Base-by-base conservation (phyloP, 2,113 vertebrate species). In the Hiodon alosoides region DNA sequence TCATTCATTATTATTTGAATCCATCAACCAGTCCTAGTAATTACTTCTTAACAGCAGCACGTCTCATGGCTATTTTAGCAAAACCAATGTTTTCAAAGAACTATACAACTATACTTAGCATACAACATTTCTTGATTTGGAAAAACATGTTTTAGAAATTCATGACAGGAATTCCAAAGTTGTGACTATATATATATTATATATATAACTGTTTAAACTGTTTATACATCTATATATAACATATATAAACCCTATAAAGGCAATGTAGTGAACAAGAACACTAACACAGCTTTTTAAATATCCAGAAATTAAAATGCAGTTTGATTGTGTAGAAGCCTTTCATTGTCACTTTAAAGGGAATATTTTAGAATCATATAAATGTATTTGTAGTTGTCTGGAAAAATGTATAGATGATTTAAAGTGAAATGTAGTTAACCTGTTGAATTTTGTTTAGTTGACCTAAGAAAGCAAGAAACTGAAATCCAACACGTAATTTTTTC, bases 1-100 rank as follows among this genome's bases (percentile, higher is more conserved):
- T n/a, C n/a, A n/a, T n/a, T n/a, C n/a, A n/a, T n/a, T n/a, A n/a
- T n/a, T n/a, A 83, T 76, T 77, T 81, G 81, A 86, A 87, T 87
- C 86, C 87, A 89, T 89, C 88, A 89, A 76, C 82, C 88, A 85
- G 85, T 89, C 84, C 85, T 74, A 77, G 86, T 90, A 90, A 91
- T 91, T 89, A 91, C 88, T 89, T 87, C 91, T 89, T 86, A 90
- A 86, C 88, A 84, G 80, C 86, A 82, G 82, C 79, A 74, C 76
- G 84, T 85, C 76, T 82, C 81, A 71, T 77, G 83, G 80, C 80
- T 65, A 79, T 80, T 80, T 82, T 77, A 79, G 70, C 68, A 76
- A 81, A 79, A 79, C 82, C 70, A 76, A 77, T 77, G 78, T 67
- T 75, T 58, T 79, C 17, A 48, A 17, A 46, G 67, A 62, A 68